Evolutionary conservation across 2,888 invertebrate species (phyloP).

Genomic region (Macaria liturata): DNA sequence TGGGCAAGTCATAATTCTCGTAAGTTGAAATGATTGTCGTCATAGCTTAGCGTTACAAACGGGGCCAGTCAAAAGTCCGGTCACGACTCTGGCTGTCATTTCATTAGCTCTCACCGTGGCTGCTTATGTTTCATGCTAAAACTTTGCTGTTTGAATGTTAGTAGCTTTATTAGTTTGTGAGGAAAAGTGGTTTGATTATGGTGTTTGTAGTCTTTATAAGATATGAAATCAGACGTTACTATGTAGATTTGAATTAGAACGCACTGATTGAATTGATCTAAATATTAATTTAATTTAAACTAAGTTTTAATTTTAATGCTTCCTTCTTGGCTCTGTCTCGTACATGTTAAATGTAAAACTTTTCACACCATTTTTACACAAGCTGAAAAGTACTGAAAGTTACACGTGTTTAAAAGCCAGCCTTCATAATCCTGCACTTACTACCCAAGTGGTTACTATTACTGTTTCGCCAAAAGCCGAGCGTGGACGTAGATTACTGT

Average conservation of each 20-base stretch:
- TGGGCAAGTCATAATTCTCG: not conserved
- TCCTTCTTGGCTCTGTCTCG: too few relatives aligned
- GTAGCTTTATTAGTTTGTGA: too few relatives aligned
- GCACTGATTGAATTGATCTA: too few relatives aligned
- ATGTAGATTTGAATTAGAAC: too few relatives aligned
- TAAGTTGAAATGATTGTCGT: conserved; percentile 10
- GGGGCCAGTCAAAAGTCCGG: conserved; percentile 24
- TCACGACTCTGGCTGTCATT: conserved; percentile 48
- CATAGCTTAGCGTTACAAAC: conserved; percentile 17
- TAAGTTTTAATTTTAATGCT: too few relatives aligned
- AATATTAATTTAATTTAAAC: too few relatives aligned
- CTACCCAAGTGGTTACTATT: conserved; percentile 10
- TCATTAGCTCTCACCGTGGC: conserved; percentile 42
- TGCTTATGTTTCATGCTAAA: conserved; percentile 25
- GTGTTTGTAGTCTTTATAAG: too few relatives aligned
- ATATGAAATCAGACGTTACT: too few relatives aligned
- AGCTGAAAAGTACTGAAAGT: not conserved
- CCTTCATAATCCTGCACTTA: conserved; percentile 4
- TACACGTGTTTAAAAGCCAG: not conserved
- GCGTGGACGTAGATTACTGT: conserved; percentile 65
- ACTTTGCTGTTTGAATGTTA: not conserved
- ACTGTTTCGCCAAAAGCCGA: conserved; percentile 35
- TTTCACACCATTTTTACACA: not conserved
- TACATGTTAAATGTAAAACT: not conserved
- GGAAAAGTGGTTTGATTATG: too few relatives aligned